Evolutionary conservation across 2,888 invertebrate species (phyloP), one percentile per base, ranked within the genome.

Genomic region (Graphium colonna): DNA sequence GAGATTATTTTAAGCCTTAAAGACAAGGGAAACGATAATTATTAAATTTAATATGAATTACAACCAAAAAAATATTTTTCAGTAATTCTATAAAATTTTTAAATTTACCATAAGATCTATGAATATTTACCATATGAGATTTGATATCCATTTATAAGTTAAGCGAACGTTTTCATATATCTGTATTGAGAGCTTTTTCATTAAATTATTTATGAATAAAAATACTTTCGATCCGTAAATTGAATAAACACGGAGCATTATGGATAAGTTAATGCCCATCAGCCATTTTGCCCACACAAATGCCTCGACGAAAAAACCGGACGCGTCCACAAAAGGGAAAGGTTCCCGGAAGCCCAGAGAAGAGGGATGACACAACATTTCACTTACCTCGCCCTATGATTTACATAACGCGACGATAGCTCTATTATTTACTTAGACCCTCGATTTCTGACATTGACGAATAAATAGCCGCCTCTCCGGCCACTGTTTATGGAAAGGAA

Each of bases 331-430:
- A 38, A 38, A 31, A 38, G 46, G 46, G 28, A 21, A 21, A 17
- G 21, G 36, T 21, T 18, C 2, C 38, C 18, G 45, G 26, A 47
- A 39, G 38, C 13, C 21, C 12, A 16, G 13, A 13, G 46, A 38
- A 21, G 21, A 38, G 26, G 38, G 46, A 21, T 47, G 46, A 47
- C 46, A 26, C 36, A 38, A 47, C 21, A 46, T 47, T 47, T 47
- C 21, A 47, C 46, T 47, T 15, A 10, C 21, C 38, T 36, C 38
- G 38, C 18, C 16, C 18, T 45, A 45, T 12, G 38, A 39, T 47
- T 38, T 26, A 38, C 46, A 47, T 47, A 39, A 47, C 21, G 15
- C 46, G 15, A 26, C 26, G 38, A 36, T 36, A 9, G n/a, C 31
- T 7, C 36, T 36, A 36, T 36, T 36, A 36, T 36, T 36, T 36